phyloP scores from a whole-genome alignment of 2,888 invertebrate genomes.

The Pediacus dermestoides region DNA sequence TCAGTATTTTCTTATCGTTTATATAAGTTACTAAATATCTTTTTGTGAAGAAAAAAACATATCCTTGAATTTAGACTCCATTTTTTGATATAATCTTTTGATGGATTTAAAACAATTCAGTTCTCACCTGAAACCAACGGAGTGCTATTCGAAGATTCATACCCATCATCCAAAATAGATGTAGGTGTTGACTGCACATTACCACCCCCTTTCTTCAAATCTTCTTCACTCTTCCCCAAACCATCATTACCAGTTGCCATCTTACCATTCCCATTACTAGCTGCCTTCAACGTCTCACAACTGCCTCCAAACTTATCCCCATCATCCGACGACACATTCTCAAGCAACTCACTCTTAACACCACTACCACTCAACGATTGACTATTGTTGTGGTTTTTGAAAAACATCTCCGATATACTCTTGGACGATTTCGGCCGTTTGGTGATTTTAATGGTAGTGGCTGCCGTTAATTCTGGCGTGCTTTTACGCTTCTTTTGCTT shows the following conservation, averaged over 20 bases:
- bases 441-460: slow-evolving; percentile 21
- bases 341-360: slow-evolving; percentile 14
- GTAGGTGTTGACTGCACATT: slow-evolving; percentile 43
- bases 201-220: slow-evolving; percentile 27
- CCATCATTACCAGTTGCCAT: slow-evolving; percentile 14
- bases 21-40: too few relatives aligned
- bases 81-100: too few relatives aligned
- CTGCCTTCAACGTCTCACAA: slow-evolving; percentile 31
- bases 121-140: slow-evolving; percentile 60
- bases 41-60: too few relatives aligned
- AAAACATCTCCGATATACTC: slow-evolving; percentile 37
- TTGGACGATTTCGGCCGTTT: slow-evolving; percentile 38
- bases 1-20: too few relatives aligned
- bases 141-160: slow-evolving; percentile 64
- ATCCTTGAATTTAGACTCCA: too few relatives aligned
- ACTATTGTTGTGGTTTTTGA: slow-evolving; percentile 21
- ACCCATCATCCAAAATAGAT: slow-evolving; percentile 60
- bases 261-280: slow-evolving; percentile 18
- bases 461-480: slow-evolving; percentile 37
- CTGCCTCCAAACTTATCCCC: slow-evolving; percentile 33
- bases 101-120: too few relatives aligned
- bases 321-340: slow-evolving; percentile 14
- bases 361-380: too few relatives aligned
- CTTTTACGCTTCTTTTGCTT: slow-evolving; percentile 41
- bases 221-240: slow-evolving; percentile 21